A percentile compares a stretch with the other conserved stretches of the same genome.
phyloP scores from a whole-genome alignment of 2,888 invertebrate genomes.

The Hemithea aestivaria region DNA sequence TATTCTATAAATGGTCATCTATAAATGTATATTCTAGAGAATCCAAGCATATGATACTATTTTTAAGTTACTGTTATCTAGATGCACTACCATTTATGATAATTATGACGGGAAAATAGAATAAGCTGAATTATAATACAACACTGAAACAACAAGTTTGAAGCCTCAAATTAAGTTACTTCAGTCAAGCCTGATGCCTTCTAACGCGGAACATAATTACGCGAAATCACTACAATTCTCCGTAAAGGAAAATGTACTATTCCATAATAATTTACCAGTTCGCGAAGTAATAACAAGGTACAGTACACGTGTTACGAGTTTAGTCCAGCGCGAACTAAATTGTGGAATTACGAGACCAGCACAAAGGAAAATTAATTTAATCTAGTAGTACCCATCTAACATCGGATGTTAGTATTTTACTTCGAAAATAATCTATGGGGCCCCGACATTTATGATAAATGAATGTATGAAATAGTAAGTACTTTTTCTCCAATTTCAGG shows the following conservation, averaged over 20 bases:
- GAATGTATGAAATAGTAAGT: too few relatives aligned
- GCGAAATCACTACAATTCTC: conserved; percentile 5
- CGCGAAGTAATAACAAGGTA: conserved; percentile 21
- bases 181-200: neutral
- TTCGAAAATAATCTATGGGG: too few relatives aligned
- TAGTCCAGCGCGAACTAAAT: conserved; percentile 18
- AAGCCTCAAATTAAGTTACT: neutral
- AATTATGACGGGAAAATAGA: too few relatives aligned
- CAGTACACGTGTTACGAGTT: conserved; percentile 9
- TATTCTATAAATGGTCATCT: too few relatives aligned
- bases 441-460: too few relatives aligned
- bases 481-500: too few relatives aligned
- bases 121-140: too few relatives aligned
- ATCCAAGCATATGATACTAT: too few relatives aligned
- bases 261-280: conserved; percentile 15
- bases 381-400: conserved; percentile 8
- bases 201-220: conserved; percentile 2
- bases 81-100: too few relatives aligned
- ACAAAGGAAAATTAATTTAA: conserved; percentile 20
- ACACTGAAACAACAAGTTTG: neutral
- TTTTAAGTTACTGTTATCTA: too few relatives aligned
- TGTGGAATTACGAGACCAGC: conserved; percentile 14
- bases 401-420: too few relatives aligned
- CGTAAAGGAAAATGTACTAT: conserved; percentile 11
- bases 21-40: too few relatives aligned